Evolutionary conservation across 2,797 vertebrate genomes (phyloP).

Genomic region (Scolopax bukidnonensis): DNA sequence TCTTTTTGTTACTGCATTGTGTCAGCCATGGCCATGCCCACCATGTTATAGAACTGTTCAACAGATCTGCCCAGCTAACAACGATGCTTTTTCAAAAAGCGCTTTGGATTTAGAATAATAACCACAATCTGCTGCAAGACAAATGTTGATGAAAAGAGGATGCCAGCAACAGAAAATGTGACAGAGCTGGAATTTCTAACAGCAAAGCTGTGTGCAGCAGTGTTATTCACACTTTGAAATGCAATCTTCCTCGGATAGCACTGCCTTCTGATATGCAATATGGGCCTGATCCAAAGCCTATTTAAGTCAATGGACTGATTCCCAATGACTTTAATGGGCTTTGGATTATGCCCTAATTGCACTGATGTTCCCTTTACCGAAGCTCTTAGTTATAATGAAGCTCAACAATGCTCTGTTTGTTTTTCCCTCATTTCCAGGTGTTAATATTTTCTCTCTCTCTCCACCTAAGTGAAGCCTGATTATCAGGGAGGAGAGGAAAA

Average conservation of each 20-base stretch:
- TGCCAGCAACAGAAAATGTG: constrained; percentile 52
- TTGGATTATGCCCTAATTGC: constrained; percentile 62
- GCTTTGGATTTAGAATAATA: constrained; percentile 60
- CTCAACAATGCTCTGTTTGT: constrained; percentile 29
- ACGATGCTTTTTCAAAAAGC: constrained; percentile 42
- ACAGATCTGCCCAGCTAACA: background rate
- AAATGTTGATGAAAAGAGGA: constrained; percentile 59
- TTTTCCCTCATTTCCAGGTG: constrained; percentile 16
- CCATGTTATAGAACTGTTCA: background rate
- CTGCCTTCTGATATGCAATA: background rate
- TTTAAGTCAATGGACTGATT: constrained; percentile 47
- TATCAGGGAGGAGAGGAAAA: constrained; percentile 27
- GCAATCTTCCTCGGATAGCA: background rate
- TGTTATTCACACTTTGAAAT: constrained; percentile 10
- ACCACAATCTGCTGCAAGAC: constrained; percentile 61
- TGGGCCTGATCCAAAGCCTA: constrained; percentile 45
- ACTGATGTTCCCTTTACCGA: constrained; percentile 54
- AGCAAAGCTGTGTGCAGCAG: constrained; percentile 34
- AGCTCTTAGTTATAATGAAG: constrained; percentile 34
- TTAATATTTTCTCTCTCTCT: constrained; percentile 22
- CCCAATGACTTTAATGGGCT: constrained; percentile 57
- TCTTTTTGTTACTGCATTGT: background rate
- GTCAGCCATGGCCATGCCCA: background rate
- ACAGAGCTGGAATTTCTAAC: constrained; percentile 35
- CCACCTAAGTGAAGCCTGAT: constrained; percentile 10